Evolutionary conservation across 2,888 invertebrate genomes (phyloP), one percentile per base, ranked within the genome.

Genomic region (Chrysina gloriosa): DNA sequence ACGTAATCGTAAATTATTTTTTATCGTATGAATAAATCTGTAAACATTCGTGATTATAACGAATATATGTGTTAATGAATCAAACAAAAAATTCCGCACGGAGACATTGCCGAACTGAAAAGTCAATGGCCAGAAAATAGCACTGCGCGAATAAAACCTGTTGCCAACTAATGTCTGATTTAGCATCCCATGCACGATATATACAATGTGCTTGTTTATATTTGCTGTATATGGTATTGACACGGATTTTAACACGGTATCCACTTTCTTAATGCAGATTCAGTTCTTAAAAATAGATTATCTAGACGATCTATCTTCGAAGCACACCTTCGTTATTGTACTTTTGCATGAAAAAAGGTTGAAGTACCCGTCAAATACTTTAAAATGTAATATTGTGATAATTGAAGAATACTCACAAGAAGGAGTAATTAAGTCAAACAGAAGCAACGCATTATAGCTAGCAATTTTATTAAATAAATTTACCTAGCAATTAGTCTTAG

Each of bases 71-170:
- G 58, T 58, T 58, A 58, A 58, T 58, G 58, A 58, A 39, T 39
- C 39, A 16, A 6, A n/a, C 25, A 58, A 58, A 58, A 56, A 39
- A 58, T 39, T 39, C 11, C 39, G 58, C 58, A 39, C 58, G 42
- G 11, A 52, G 27, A 52, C 19, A 52, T 52, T 65, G 64, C 64
- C 64, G 52, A 65, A 65, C 54, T 45, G 56, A 56, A 65, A 65
- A 65, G 65, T 65, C 65, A 65, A 65, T 56, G 65, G 42, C 65
- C 65, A 65, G 52, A 56, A 65, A 65, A 65, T 65, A 65, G 65
- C 42, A 39, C 65, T 47, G 56, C 39, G 56, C 54, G 56, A 31
- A 65, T 45, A 56, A 65, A 65, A 65, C 65, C 65, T 65, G 65
- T 65, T 65, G 45, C 14, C 31, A 65, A 65, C 65, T 65, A 65